A percentile compares a stretch with the other conserved stretches of the same genome.
phyloP scores from a whole-genome alignment of 2,113 vertebrate genomes.

The Gymnogyps californianus region DNA sequence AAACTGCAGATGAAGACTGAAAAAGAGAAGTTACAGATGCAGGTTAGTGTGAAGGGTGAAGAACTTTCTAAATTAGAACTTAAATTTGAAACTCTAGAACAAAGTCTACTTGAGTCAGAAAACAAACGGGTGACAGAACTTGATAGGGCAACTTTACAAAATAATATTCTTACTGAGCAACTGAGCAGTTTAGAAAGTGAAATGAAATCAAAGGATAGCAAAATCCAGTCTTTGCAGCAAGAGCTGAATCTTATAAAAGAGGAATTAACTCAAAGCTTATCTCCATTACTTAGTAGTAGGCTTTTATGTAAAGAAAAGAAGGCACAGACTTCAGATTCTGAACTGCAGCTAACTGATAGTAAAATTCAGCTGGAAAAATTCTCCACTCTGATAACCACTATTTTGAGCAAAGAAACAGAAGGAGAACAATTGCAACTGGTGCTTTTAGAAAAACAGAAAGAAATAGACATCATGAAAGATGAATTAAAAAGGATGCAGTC shows the following conservation, averaged over 20 bases:
- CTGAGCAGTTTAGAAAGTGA: slow-evolving; percentile 73
- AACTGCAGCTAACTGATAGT: slow-evolving; percentile 47
- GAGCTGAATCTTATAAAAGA: slow-evolving; percentile 79
- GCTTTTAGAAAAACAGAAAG: slow-evolving; percentile 68
- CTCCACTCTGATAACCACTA: slow-evolving; percentile 51
- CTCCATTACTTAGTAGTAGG: slow-evolving; percentile 66
- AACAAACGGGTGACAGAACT: slow-evolving; percentile 78
- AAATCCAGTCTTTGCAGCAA: slow-evolving; percentile 77
- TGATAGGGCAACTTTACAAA: slow-evolving; percentile 75
- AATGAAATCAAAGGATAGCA: slow-evolving; percentile 76
- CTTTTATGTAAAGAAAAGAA: slow-evolving; percentile 69
- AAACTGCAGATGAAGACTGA: slow-evolving; percentile 68
- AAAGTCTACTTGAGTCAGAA: slow-evolving; percentile 80
- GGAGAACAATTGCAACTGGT: slow-evolving; percentile 51
- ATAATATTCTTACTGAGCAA: slow-evolving; percentile 70
- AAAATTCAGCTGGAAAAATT: slow-evolving; percentile 73
- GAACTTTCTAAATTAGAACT: slow-evolving; percentile 74
- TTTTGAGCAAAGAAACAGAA: slow-evolving; percentile 75
- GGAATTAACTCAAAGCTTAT: slow-evolving; percentile 68
- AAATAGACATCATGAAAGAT: slow-evolving; percentile 56
- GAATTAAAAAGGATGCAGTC: slow-evolving; percentile 20
- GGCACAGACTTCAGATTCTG: slow-evolving; percentile 35
- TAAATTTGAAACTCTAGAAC: slow-evolving; percentile 75
- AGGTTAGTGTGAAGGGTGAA: slow-evolving; percentile 87
- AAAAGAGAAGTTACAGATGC: slow-evolving; percentile 78